phyloP scores from a whole-genome alignment of 2,797 vertebrate genomes.

The Sebastes jordani region DNA sequence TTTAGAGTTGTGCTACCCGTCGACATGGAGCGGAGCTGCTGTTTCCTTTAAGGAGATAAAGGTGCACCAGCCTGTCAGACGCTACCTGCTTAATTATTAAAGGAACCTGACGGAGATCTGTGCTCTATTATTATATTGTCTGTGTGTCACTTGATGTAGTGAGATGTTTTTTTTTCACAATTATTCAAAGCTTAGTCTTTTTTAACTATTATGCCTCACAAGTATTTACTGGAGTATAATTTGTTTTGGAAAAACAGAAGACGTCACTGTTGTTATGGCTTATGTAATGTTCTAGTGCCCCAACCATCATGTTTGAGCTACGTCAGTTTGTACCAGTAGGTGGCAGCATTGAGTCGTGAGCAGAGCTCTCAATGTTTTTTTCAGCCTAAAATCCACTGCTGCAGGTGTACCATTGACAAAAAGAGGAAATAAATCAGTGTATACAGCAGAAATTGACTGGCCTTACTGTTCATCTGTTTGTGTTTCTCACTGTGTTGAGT shows the following conservation, averaged over 20 bases:
- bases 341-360: slow-evolving; percentile 46
- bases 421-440: not conserved
- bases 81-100: slow-evolving; percentile 34
- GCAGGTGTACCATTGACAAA: not conserved
- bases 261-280: slow-evolving; percentile 10
- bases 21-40: slow-evolving; percentile 46
- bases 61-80: slow-evolving; percentile 61
- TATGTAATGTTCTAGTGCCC: not conserved
- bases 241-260: not conserved
- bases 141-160: not conserved
- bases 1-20: slow-evolving; percentile 34
- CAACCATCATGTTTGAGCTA: not conserved
- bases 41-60: slow-evolving; percentile 68
- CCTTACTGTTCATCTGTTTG: not conserved
- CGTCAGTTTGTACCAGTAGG: slow-evolving; percentile 43
- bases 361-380: not conserved
- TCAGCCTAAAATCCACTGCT: not conserved
- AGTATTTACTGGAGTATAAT: not conserved
- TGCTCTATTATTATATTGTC: not conserved
- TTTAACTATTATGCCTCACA: not conserved
- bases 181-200: not conserved
- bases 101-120: not conserved
- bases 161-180: not conserved
- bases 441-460: not conserved
- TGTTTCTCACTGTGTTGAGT: not conserved